Base-by-base conservation (phyloP, 64 coral and sea anemone species). In the Trachythela sp. region DNA sequence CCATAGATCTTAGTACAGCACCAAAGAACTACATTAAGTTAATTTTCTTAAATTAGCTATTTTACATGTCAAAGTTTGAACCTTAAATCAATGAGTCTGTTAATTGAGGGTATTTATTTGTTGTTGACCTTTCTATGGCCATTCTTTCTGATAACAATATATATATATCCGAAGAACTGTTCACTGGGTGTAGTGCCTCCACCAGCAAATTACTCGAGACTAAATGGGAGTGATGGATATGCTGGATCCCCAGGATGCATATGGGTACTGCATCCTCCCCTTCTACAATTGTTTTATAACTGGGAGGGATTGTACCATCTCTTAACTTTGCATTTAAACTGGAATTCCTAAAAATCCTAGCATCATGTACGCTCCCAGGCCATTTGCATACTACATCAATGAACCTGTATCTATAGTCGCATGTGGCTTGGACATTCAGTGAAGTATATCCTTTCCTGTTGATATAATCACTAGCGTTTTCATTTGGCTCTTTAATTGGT, bases 221-320 rank as follows among this genome's bases (percentile, higher is more conserved):
- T 4, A 59, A 59, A 59, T 59, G 54, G 54, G 18, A 59, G 54
- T 59, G 18, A 59, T 77, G 71, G 71, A 27, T 77, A 77, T 33
- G 71, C 71, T 34, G 71, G 71, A 18, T 77, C 71, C 71, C 71
- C 8, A 77, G 31, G 9, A 77, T 36, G 36, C 29, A 33, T 36
- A 77, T 27, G 8, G 71, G 89, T 31, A 90, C 89, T 39, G 48
- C 77, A 40, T 45, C 60, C 39, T 90, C 83, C 36, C 83, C 89
- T 9, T 33, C 30, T 35, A 77, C 30, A 15, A 77, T 77, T 15
- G 29, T 33, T 35, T 45, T 38, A 35, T 32, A 32, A 77, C 71
- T 17, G 30, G 30, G 36, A 17, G 71, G 71, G 17, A 77, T 77
- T 77, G 29, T 77, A 13, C 36, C 71, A 38, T 38, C 36, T 38